Base-by-base conservation (phyloP, 2,888 invertebrate genomes). In the Drosophila paramelanica region DNA sequence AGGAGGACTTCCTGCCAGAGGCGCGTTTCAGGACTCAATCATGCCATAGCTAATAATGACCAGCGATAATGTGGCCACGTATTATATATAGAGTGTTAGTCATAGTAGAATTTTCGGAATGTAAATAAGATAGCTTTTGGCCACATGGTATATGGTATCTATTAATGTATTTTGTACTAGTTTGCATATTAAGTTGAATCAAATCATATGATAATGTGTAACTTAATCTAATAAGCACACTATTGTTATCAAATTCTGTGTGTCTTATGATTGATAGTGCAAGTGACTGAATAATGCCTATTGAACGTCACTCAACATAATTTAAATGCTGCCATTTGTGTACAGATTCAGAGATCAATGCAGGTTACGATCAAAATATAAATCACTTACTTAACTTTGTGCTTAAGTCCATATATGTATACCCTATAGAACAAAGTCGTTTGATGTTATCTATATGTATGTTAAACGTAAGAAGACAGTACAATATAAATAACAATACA, bases 1-100 rank as follows among this genome's bases (percentile, higher is more conserved):
- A 92, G 62, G 92, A 91, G 74, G 92, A 92, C 71, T 80, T 91
- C 62, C 90, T 91, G 81, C 88, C 91, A 42, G 92, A 92, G 81
- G 90, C 90, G 51, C 90, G 90, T 64, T 92, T 84, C 89, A 89
- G 76, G 88, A 91, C 69, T 79, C 89, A 13, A 81, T 81, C 61
- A 87, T 91, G 80, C 91, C 91, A 84, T 91, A 91, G 91, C 90
- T 90, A 78, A 90, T 91, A 83, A 83, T 91, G 71, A 86, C 79
- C 25, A 89, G 86, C 72, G 91, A 91, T 74, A 90, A 90, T 75
- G 90, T 91, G 73, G 89, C 90, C 46, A 90, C 88, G 23, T 91
- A 91, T 80, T 91, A 90, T 62, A 91, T 90, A 68, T 90, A 89
- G 79, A 60, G 51, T 52, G n/a, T 27, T 46, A 53, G 25, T 17